Percentiles rank a stretch among this genome's conserved stretches.
Evolutionary conservation across 2,797 vertebrate species (phyloP).

Genomic region (Psittacula echo): DNA sequence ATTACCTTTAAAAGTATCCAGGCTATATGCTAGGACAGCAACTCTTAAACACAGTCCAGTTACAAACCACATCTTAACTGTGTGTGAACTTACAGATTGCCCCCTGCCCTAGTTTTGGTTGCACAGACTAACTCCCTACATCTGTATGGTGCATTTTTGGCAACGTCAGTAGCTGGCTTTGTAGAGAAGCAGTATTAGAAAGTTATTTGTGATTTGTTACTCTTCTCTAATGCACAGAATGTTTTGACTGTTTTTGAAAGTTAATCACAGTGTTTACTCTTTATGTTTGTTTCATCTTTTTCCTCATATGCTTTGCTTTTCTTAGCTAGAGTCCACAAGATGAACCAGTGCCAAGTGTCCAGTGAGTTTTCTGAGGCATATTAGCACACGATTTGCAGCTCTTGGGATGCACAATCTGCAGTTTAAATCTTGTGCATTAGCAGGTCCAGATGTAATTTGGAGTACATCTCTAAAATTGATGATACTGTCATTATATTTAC

Average conservation of each 20-base stretch:
- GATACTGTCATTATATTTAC: not conserved
- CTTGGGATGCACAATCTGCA: not conserved
- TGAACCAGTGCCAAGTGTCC: conserved; percentile 20
- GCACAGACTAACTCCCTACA: not conserved
- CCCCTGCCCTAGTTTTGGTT: conserved; percentile 41
- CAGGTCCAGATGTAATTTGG: not conserved
- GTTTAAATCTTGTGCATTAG: not conserved
- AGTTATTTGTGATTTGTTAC: conserved; percentile 65
- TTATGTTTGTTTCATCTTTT: conserved; percentile 56
- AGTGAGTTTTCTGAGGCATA: conserved; percentile 22
- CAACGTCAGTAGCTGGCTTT: conserved; percentile 6
- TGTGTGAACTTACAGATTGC: not conserved
- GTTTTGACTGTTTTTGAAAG: conserved; percentile 54
- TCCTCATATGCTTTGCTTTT: conserved; percentile 35
- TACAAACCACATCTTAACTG: not conserved
- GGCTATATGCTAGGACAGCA: conserved; percentile 39
- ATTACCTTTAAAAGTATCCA: conserved; percentile 42
- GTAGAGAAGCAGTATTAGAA: conserved; percentile 4
- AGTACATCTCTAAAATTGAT: not conserved
- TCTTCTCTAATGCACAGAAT: conserved; percentile 44
- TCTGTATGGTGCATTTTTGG: conserved; percentile 6
- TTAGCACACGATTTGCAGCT: not conserved
- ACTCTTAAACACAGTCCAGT: not conserved
- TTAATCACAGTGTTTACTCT: conserved; percentile 52
- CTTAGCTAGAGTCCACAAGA: conserved; percentile 13